Evolutionary conservation across 2,888 invertebrate genomes (phyloP).

Genomic region (Cloeon dipterum): DNA sequence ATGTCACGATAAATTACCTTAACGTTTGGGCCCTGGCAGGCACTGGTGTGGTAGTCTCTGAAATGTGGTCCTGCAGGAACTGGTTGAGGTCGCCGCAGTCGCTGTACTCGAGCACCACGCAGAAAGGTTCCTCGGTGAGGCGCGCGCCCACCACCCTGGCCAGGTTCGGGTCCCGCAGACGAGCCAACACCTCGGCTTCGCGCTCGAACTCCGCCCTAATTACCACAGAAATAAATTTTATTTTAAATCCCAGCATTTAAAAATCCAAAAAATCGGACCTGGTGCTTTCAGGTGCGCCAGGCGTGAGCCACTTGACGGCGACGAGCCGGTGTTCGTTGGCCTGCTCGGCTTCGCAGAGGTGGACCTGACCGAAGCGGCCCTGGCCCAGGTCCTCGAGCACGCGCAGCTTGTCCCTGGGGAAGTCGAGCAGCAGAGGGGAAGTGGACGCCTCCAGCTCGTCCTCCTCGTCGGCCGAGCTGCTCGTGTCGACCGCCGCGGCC

Average conservation of each 20-base stretch:
- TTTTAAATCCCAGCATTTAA: no score
- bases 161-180: conserved; percentile 19
- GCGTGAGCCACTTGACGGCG: conserved; percentile 46
- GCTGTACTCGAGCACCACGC: conserved; percentile 64
- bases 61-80: conserved; percentile 44
- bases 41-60: conserved; percentile 40
- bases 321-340: conserved; percentile 28
- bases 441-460: conserved; percentile 6
- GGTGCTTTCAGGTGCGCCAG: conserved; percentile 25
- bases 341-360: conserved; percentile 15
- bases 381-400: conserved; percentile 26
- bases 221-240: background rate
- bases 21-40: conserved; percentile 36
- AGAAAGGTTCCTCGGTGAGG: conserved; percentile 26
- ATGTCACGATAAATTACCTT: conserved; percentile 33
- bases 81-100: conserved; percentile 65
- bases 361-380: conserved; percentile 25
- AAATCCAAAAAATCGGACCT: background rate
- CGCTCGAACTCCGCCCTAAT: conserved; percentile 40
- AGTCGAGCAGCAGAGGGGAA: conserved; percentile 15
- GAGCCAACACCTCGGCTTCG: conserved; percentile 44
- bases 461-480: conserved; percentile 7
- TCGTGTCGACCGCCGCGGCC: background rate
- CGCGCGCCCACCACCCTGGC: conserved; percentile 4
- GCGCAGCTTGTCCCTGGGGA: conserved; percentile 20